Evolutionary conservation across 2,888 invertebrate species (phyloP), one percentile per base, ranked within the genome.

Genomic region (Oscheius sp.): DNA sequence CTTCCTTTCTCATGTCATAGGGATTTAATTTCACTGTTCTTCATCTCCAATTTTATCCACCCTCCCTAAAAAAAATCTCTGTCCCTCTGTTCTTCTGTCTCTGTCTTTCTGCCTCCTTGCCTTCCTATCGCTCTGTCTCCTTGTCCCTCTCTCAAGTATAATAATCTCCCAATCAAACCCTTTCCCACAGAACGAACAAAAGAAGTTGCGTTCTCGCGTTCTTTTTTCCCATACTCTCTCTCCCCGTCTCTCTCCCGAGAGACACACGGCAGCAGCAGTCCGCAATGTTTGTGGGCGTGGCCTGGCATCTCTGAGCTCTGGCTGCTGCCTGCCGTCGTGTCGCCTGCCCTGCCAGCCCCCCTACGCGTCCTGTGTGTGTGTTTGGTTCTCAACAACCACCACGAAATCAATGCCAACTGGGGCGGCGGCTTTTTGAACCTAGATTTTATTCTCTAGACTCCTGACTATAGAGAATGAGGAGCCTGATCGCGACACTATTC

Each of bases 251-350:
- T 21, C 21, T 21, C 21, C 21, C 21, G 21, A 21, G 21, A 21
- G 29, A 53, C 3, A 53, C 3, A 53, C 7, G 4, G 53, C 4
- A 4, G 53, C 4, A 21, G 3, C 13, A 21, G 13, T 53, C 53
- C 10, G 53, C 53, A 4, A 53, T 53, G n/a, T 53, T 53, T 53
- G 58, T 10, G 70, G 70, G 70, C 70, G 70, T 53, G 37, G 70
- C 57, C 13, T 32, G 70, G 42, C 42, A 42, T 42, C 63, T 63
- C 63, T 72, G 71, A 72, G 71, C 71, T 72, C 71, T 58, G 71
- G 37, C 47, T 70, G 55, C 59, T 53, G 53, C 70, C 42, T n/a
- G n/a, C 37, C 47, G 53, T 53, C 53, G n/a, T 29, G 66, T 55
- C 70, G 21, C 70, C 55, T 2, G 29, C 57, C 70, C 42, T 42